These are phyloP conservation scores for Tarsius wallacei DNA, from an alignment of 2,797 vertebrate species.

Conservation along the genomic window DNA sequence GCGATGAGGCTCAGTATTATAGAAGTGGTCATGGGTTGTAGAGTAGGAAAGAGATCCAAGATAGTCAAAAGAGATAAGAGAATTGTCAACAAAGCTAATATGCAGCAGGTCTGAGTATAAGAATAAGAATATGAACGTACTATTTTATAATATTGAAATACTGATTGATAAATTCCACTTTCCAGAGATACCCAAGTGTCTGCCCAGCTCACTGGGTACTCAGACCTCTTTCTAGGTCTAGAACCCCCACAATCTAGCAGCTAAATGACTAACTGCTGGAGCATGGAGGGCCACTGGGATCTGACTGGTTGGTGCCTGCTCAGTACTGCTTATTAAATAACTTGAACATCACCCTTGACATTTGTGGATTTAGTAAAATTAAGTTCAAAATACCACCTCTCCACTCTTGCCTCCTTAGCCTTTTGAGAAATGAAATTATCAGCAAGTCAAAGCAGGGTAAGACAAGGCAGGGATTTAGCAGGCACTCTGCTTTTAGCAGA, in stretches of 20 bases:
- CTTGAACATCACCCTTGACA: constrained; percentile 28
- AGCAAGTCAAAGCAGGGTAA: constrained; percentile 41
- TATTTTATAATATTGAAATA: neutral
- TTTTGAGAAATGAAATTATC: constrained; percentile 64
- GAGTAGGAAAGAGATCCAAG: neutral
- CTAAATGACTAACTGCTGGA: neutral
- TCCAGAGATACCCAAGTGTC: neutral
- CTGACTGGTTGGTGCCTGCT: neutral
- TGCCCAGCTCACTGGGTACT: neutral
- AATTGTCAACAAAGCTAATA: neutral
- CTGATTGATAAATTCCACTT: neutral
- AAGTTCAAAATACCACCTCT: constrained; percentile 68
- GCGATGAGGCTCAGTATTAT: neutral
- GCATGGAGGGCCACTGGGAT: neutral
- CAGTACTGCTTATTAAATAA: constrained; percentile 6
- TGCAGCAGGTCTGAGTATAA: no score
- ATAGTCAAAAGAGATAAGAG: neutral
- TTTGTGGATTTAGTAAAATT: constrained; percentile 53
- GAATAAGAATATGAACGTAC: neutral
- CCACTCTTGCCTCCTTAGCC: neutral
- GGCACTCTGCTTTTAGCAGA: neutral
- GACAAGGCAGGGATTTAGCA: constrained; percentile 36
- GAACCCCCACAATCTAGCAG: neutral
- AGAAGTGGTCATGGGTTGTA: neutral
- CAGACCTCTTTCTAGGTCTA: neutral